phyloP scores from a whole-genome alignment of 2,888 invertebrate species.

The Plebejus melissa region DNA sequence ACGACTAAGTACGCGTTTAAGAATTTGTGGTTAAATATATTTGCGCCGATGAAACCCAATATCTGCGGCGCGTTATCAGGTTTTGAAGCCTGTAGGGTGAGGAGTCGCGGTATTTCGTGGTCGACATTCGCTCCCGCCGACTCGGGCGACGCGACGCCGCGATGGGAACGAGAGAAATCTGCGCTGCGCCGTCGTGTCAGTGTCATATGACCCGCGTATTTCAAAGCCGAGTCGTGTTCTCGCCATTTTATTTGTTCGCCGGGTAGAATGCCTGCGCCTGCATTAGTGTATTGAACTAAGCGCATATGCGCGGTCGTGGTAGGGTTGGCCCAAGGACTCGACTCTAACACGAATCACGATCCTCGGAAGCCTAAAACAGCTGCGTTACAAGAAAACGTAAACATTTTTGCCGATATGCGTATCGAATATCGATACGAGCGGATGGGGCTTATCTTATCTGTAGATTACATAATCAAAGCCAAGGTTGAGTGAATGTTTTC shows the following conservation, averaged over 20 bases:
- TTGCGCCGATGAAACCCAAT: slow-evolving; percentile 16
- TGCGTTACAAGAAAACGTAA: not conserved
- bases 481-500: not conserved
- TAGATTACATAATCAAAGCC: slow-evolving; percentile 18
- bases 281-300: slow-evolving; percentile 47
- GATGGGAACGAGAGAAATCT: slow-evolving; percentile 40
- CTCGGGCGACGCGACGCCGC: not conserved
- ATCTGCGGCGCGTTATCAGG: slow-evolving; percentile 30
- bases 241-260: slow-evolving; percentile 50
- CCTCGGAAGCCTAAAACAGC: not conserved
- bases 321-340: slow-evolving; percentile 30
- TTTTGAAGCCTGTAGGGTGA: slow-evolving; percentile 29
- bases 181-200: slow-evolving; percentile 40
- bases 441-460: slow-evolving; percentile 18
- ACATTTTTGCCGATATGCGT: not conserved
- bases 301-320: slow-evolving; percentile 35
- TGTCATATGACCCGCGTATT: slow-evolving; percentile 53
- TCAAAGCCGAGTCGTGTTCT: slow-evolving; percentile 51
- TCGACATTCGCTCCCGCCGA: slow-evolving; percentile 34
- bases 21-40: slow-evolving; percentile 15
- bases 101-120: slow-evolving; percentile 30
- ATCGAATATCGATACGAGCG: not conserved
- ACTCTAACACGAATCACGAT: not conserved
- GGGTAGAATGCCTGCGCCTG: slow-evolving; percentile 45
- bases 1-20: slow-evolving; percentile 7